A percentile compares a stretch with the other conserved stretches of the same genome.
phyloP scores from a whole-genome alignment of 2,888 invertebrate genomes.

The Hyposoter dolosus region DNA sequence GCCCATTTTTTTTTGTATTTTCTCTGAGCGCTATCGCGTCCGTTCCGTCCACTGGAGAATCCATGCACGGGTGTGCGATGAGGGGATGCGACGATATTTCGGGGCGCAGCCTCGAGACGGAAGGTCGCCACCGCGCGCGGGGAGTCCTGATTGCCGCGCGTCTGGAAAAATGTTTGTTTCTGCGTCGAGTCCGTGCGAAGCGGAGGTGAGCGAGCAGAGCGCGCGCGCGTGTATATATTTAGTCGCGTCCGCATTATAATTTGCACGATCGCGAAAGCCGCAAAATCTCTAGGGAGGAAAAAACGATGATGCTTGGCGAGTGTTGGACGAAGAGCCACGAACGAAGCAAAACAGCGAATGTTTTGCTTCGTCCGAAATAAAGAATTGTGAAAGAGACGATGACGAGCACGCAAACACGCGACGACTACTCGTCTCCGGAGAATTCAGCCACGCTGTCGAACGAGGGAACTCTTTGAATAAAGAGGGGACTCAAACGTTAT shows the following conservation, averaged over 20 bases:
- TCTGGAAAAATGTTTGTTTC: constrained; percentile 59
- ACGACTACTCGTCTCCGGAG: constrained; percentile 50
- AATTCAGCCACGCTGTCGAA: constrained; percentile 20
- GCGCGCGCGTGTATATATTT: background rate
- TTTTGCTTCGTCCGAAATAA: constrained; percentile 67
- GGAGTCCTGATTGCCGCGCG: constrained; percentile 9
- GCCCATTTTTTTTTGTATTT: constrained; percentile 33
- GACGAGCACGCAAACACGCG: constrained; percentile 27
- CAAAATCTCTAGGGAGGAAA: background rate
- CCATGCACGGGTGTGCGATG: background rate
- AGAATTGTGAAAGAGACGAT: constrained; percentile 60
- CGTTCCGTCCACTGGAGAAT: background rate
- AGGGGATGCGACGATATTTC: constrained; percentile 58
- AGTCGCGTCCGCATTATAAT: constrained; percentile 13
- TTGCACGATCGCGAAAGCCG: background rate
- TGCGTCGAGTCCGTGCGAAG: background rate
- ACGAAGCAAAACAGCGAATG: constrained; percentile 50
- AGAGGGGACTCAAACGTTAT: constrained; percentile 50
- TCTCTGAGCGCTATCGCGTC: constrained; percentile 28
- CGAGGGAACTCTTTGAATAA: constrained; percentile 29
- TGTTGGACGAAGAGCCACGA: background rate
- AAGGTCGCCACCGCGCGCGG: constrained; percentile 54
- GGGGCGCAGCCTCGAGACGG: constrained; percentile 65
- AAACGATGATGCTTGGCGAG: background rate
- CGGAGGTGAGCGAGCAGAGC: background rate